A percentile compares a stretch with the other conserved stretches of the same genome.
These are phyloP conservation scores for Leuctra nigra DNA, from an alignment of 2,888 invertebrate genomes.

Conservation along the genomic window DNA sequence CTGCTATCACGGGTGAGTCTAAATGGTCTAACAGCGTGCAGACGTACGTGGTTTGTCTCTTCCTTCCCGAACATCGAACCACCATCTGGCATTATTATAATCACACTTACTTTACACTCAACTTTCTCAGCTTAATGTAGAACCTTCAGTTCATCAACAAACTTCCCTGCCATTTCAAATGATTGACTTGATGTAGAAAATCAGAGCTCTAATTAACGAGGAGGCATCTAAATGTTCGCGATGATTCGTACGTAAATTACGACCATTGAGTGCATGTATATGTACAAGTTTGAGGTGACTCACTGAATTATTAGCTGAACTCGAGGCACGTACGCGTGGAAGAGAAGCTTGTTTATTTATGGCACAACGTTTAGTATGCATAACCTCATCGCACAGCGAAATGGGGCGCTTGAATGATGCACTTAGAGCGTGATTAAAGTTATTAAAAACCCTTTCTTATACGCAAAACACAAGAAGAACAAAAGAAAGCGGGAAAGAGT, in stretches of 20 bases:
- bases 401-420: slow-evolving; percentile 19
- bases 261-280: background rate
- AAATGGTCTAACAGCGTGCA: too few species aligned
- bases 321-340: background rate
- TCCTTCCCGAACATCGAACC: too few species aligned
- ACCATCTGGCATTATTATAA: too few species aligned
- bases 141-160: too few species aligned
- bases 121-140: background rate
- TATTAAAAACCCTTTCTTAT: slow-evolving; percentile 20
- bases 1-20: slow-evolving; percentile 69
- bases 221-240: background rate
- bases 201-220: too few species aligned
- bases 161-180: too few species aligned
- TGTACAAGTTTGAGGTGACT: background rate
- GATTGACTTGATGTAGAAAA: too few species aligned
- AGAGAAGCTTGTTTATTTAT: slow-evolving; percentile 10
- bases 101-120: too few species aligned
- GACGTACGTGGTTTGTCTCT: too few species aligned
- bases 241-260: background rate
- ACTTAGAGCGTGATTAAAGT: slow-evolving; percentile 21
- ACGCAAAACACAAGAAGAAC: background rate
- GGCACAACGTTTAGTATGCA: slow-evolving; percentile 10
- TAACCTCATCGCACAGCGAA: background rate
- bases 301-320: slow-evolving; percentile 4
- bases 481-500: too few species aligned